Evolutionary conservation across 2,888 invertebrate genomes (phyloP), one percentile per base, ranked within the genome.

Genomic region (Cryptops parisi): DNA sequence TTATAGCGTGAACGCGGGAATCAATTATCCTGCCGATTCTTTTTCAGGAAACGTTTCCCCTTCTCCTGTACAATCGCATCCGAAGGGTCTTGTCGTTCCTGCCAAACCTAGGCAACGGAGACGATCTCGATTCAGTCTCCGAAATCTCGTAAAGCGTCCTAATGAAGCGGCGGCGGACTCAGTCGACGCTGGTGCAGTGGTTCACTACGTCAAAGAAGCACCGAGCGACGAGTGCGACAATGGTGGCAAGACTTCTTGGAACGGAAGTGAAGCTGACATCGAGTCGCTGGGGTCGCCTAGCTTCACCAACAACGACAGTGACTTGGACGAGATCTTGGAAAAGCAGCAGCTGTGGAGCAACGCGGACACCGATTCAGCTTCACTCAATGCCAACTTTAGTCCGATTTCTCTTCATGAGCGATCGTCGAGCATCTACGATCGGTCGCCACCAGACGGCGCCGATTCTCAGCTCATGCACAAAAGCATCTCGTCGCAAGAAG

Each of bases 331-430:
- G 2, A 27, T 38, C 9, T 41, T 46, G n/a, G 49, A 41, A 27
- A 24, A 9, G 19, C 40, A 50, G 2, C 24, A 50, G 23, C 12
- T 41, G 2, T 39, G 40, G 6, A 21, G n/a, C 23, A 23, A 44
- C 17, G n/a, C n/a, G n/a, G n/a, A n/a, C n/a, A 52, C 45, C 21
- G 43, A 44, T n/a, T 3, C 43, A 5, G 55, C 33, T 4, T 55
- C 55, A 5, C 24, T 55, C 15, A 47, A 41, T 15, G 55, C 47
- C 15, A 55, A 55, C 39, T 55, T 54, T 26, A 55, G 55, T 27
- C 52, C 52, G 2, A 26, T 40, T 3, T 55, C 55, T 12, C 24
- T 55, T 1, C 15, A 24, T 21, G 44, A 27, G 12, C n/a, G 52
- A 26, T 21, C 22, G 1, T 21, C 25, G 6, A 17, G 25, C 6